A percentile compares a stretch with the other conserved stretches of the same genome.
Conservation (phyloP, 2,797 vertebrate genomes). For the Pipistrellus pipistrellus region DNA sequence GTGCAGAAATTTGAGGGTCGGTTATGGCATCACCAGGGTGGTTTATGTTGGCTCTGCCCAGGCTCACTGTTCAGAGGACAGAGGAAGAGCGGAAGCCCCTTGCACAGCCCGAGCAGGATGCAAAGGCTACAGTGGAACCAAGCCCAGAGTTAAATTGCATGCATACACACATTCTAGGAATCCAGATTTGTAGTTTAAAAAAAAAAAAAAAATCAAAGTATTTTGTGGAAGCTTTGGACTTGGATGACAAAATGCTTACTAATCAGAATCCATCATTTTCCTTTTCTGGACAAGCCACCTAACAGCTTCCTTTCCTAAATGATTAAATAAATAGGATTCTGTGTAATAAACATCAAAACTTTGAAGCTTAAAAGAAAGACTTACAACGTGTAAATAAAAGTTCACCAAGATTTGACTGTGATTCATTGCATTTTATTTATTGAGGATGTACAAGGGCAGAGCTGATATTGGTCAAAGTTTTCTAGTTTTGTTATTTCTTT, state of each 20-base stretch:
- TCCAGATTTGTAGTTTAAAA: neutral
- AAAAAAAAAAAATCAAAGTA: neutral
- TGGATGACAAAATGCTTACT: slow-evolving; percentile 10
- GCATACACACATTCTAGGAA: neutral
- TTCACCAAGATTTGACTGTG: neutral
- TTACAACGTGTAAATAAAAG: neutral
- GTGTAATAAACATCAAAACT: neutral
- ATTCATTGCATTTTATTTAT: neutral
- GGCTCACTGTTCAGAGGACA: neutral
- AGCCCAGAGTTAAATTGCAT: neutral
- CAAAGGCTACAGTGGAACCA: neutral
- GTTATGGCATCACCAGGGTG: neutral
- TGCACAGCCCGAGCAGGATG: neutral
- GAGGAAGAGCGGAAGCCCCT: neutral
- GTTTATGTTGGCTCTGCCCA: neutral
- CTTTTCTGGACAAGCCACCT: neutral
- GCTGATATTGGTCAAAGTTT: neutral
- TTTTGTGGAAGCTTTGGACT: slow-evolving; percentile 26
- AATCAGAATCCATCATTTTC: neutral
- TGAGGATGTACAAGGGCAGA: neutral
- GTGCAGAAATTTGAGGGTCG: neutral
- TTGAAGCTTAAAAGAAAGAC: neutral
- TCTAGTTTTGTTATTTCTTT: neutral
- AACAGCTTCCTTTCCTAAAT: neutral
- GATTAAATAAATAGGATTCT: neutral